Conservation (phyloP, 2,797 vertebrate genomes). For the Alectoris magna region DNA sequence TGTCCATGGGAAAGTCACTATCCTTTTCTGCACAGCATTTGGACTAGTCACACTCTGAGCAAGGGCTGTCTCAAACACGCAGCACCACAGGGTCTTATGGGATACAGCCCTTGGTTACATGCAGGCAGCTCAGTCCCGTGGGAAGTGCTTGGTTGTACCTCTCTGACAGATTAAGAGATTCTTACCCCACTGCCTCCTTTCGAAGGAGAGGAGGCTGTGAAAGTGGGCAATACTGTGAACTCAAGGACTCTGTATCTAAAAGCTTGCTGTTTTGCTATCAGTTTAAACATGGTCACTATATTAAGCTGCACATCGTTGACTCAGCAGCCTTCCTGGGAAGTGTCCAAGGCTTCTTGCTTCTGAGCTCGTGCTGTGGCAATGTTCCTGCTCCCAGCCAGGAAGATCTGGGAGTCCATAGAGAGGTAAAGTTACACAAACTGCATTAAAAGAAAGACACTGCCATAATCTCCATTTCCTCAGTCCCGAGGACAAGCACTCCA, state of each 20-base stretch:
- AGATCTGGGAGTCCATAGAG: not conserved
- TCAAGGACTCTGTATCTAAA: not conserved
- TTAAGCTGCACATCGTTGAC: not conserved
- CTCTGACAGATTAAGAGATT: not conserved
- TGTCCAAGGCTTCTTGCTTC: conserved; percentile 8
- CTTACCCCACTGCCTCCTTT: not conserved
- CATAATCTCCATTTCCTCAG: not conserved
- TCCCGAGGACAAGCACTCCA: not conserved
- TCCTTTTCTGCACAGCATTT: fast-evolving
- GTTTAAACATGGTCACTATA: not conserved
- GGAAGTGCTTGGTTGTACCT: not conserved
- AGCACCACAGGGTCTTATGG: not conserved
- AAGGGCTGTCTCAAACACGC: not conserved
- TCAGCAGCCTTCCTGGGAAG: not conserved
- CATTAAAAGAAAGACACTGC: not conserved
- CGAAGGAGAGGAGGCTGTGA: not conserved
- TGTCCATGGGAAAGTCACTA: not conserved
- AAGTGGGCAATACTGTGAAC: not conserved
- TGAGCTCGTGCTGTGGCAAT: not conserved
- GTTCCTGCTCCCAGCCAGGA: not conserved
- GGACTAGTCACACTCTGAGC: fast-evolving
- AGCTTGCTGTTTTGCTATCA: not conserved
- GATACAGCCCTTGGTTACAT: not conserved
- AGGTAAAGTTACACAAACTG: conserved; percentile 1
- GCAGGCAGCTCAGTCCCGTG: not conserved